phyloP scores from a whole-genome alignment of 1,140 invertebrate genomes.

The Belonocnema kinseyi region DNA sequence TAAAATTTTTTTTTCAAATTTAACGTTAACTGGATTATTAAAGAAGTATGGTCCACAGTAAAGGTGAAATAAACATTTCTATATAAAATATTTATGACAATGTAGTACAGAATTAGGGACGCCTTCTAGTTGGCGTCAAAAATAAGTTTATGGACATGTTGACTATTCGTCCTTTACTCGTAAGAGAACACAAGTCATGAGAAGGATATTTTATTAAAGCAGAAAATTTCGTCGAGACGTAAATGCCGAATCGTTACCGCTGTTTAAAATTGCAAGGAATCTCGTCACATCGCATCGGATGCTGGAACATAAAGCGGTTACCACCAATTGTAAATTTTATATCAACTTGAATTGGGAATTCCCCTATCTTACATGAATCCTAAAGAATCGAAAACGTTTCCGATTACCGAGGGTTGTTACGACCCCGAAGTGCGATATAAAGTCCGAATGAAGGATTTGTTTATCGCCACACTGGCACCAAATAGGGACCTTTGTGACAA shows the following conservation, averaged over 20 bases:
- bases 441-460: conserved; percentile 7
- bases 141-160: conserved; percentile 61
- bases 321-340: conserved; percentile 20
- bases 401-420: conserved; percentile 19
- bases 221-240: conserved; percentile 47
- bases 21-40: conserved; percentile 65
- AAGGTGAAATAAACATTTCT: conserved; percentile 61
- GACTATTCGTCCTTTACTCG: conserved; percentile 38
- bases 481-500: neutral
- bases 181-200: conserved; percentile 48
- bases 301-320: conserved; percentile 11
- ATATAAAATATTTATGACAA: conserved; percentile 63
- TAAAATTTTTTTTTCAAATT: too few species aligned
- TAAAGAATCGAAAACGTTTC: conserved; percentile 24
- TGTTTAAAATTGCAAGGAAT: conserved; percentile 34
- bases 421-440: conserved; percentile 22
- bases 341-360: conserved; percentile 2
- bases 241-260: conserved; percentile 32
- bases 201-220: conserved; percentile 20
- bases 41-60: conserved; percentile 68
- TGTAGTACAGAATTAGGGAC: conserved; percentile 47
- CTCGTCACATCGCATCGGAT: neutral
- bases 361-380: neutral
- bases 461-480: conserved; percentile 10
- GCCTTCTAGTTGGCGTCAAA: conserved; percentile 55